phyloP scores from a whole-genome alignment of 2,797 vertebrate genomes.

The Octomys mimax region DNA sequence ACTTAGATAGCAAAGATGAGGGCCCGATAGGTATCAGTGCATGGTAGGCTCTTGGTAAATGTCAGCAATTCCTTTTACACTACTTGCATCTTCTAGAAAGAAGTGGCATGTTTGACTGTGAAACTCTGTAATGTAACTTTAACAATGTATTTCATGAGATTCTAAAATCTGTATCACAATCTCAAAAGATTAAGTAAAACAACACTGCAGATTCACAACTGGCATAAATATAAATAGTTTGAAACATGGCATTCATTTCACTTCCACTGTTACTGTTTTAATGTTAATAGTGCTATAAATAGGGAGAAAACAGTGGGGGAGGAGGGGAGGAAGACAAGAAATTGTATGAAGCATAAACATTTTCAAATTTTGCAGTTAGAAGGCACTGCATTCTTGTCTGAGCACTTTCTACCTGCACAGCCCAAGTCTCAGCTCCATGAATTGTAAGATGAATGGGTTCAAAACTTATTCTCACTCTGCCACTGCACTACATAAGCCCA shows the following conservation, averaged over 20 bases:
- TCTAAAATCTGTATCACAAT: constrained; percentile 8
- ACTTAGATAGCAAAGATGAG: neutral
- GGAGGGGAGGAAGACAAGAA: neutral
- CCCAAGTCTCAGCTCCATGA: neutral
- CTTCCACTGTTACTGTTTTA: constrained; percentile 29
- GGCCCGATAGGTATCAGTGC: neutral
- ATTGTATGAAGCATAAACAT: neutral
- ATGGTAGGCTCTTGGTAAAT: neutral
- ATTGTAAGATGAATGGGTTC: neutral
- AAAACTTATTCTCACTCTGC: neutral
- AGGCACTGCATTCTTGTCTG: neutral
- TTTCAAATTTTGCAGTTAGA: neutral
- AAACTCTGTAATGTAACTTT: constrained; percentile 17
- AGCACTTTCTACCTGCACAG: neutral
- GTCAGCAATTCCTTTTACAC: neutral
- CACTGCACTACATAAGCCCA: neutral
- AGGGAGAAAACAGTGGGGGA: neutral
- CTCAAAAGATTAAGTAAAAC: constrained; percentile 25
- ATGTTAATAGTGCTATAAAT: neutral
- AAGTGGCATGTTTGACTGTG: neutral
- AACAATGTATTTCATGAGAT: constrained; percentile 22
- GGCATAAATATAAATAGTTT: constrained; percentile 30
- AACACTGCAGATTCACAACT: constrained; percentile 8
- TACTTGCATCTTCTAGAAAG: neutral
- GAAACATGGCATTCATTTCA: constrained; percentile 11